phyloP scores from a whole-genome alignment of 2,888 invertebrate genomes.

The Laspeyria flexula region DNA sequence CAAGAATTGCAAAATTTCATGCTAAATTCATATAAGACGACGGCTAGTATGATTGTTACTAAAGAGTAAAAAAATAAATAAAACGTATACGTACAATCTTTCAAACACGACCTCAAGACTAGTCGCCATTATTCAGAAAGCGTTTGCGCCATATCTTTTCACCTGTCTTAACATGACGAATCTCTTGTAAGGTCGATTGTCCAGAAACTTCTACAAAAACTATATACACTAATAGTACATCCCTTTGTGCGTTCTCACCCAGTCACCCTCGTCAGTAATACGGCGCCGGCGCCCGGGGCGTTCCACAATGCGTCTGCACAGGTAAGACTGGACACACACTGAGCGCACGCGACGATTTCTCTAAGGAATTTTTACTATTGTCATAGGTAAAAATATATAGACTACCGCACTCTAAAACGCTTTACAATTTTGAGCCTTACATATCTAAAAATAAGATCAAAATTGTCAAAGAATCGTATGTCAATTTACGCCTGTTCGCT shows the following conservation, averaged over 20 bases:
- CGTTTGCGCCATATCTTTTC: conserved; percentile 15
- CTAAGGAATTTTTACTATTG: neutral
- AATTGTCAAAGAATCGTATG: too few species aligned
- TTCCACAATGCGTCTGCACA: conserved; percentile 31
- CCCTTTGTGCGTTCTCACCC: conserved; percentile 48
- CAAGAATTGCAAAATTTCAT: too few species aligned
- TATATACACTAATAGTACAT: conserved; percentile 37
- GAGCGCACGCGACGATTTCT: conserved; percentile 17
- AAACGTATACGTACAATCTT: neutral
- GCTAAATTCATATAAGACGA: too few species aligned
- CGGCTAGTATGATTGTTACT: too few species aligned
- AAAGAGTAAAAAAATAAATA: neutral
- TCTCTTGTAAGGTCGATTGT: conserved; percentile 2
- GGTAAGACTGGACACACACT: conserved; percentile 41
- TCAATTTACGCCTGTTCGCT: too few species aligned
- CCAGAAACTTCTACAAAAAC: conserved; percentile 20
- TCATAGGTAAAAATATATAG: too few species aligned
- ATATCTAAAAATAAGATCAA: too few species aligned
- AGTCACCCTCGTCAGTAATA: conserved; percentile 48
- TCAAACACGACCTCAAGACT: too few species aligned
- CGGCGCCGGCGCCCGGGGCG: conserved; percentile 70
- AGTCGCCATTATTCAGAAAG: neutral
- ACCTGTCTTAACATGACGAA: conserved; percentile 18
- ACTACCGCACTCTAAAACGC: too few species aligned
- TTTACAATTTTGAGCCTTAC: too few species aligned